phyloP scores from a whole-genome alignment of 2,888 invertebrate genomes.

The Drosophila prostipennis region DNA sequence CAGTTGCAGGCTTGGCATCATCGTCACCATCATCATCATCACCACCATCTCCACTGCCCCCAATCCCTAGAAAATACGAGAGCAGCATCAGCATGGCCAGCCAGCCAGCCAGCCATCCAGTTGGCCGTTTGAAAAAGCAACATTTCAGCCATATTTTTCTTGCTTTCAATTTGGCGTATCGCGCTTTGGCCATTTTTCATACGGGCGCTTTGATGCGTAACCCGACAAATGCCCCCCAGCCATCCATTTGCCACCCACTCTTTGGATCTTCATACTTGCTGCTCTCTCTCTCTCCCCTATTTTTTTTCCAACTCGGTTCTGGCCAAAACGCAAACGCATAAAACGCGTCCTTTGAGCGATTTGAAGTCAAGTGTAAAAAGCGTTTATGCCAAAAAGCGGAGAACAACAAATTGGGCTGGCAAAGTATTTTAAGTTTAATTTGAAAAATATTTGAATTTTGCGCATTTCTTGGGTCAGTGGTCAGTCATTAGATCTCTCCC shows the following conservation, averaged over 20 bases:
- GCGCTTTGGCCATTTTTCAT: slow-evolving; percentile 79
- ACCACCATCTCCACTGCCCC: slow-evolving; percentile 9
- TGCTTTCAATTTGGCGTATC: slow-evolving; percentile 74
- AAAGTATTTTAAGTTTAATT: slow-evolving; percentile 78
- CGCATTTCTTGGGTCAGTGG: slow-evolving; percentile 78
- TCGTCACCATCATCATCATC: slow-evolving; percentile 48
- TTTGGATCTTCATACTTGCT: slow-evolving; percentile 10
- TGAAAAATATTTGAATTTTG: slow-evolving; percentile 80
- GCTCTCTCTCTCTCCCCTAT: slow-evolving; percentile 9
- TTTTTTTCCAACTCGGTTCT: slow-evolving; percentile 23
- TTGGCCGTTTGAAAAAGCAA: slow-evolving; percentile 75
- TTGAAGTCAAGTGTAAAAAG: slow-evolving; percentile 81
- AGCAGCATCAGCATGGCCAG: slow-evolving; percentile 37
- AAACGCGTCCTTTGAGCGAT: slow-evolving; percentile 78
- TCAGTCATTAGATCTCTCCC: slow-evolving; percentile 10
- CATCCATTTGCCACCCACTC: not conserved
- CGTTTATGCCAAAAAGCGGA: slow-evolving; percentile 62
- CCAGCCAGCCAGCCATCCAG: slow-evolving; percentile 26
- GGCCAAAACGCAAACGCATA: slow-evolving; percentile 65
- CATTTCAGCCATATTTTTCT: slow-evolving; percentile 79
- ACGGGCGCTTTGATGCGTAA: slow-evolving; percentile 74
- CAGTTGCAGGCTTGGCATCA: slow-evolving; percentile 49
- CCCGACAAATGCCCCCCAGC: slow-evolving; percentile 51
- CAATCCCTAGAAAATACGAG: no score
- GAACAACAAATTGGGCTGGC: slow-evolving; percentile 31